Evolutionary conservation across 1,140 invertebrate genomes (phyloP), one percentile per base, ranked within the genome.

Genomic region (Papilio xuthus): DNA sequence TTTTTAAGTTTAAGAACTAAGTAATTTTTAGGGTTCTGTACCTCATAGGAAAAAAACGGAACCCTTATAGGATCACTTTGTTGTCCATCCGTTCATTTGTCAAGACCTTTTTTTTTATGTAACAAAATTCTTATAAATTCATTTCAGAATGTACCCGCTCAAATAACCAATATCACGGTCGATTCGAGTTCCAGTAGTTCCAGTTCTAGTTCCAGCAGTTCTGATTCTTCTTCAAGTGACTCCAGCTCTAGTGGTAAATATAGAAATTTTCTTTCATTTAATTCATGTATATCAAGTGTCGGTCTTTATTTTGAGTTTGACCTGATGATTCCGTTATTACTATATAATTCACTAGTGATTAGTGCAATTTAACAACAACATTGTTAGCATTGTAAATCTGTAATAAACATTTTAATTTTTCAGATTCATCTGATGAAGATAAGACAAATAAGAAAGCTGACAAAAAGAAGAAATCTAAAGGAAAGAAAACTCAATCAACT

Each of bases 211-310:
- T 88, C 86, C 0, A 89, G 85, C 77, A 89, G 89, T 78, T 87
- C 88, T 18, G 74, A 76, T 42, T 86, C 84, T 75, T 85, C 86
- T 83, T 89, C 89, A 7, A 89, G 88, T 76, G 88, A 91, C 20
- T 90, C 89, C 28, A 91, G 91, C 75, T 93, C 91, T 26, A 90
- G 88, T 83, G 88, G 92, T 89, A 82, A 88, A 78, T 79, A 79
- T n/a, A 0, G 2, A 20, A 20, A 53, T 20, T 20, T 53, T 0
- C 18, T 47, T 6, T 6, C 6, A 18, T 47, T 47, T 18, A 4
- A 4, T 37, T 7, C 32, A 18, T 47, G 12, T 44, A 18, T 47
- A 6, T 18, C 13, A 47, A 47, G 18, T 18, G 18, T 18, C 15
- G 1, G 2, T 9, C n/a, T 53, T 44, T 53, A 20, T 20, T 53